Conservation (phyloP, 2,888 invertebrate species). For the Cerastoderma edule region DNA sequence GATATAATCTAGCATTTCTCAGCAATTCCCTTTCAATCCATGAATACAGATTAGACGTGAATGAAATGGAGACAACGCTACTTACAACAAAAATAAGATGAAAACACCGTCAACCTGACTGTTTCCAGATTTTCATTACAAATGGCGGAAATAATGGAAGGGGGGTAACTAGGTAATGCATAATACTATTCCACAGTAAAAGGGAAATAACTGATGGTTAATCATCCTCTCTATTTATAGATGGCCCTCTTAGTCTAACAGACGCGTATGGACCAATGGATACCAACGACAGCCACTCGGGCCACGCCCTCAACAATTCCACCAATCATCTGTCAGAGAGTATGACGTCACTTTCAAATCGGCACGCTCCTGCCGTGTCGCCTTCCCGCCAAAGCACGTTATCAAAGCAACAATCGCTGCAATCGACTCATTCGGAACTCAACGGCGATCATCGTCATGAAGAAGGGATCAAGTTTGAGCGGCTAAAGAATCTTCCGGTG, state of each 20-base stretch:
- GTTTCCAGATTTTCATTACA: no score
- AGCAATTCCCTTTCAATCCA: no score
- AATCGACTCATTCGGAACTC: conserved; percentile 51
- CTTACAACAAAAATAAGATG: no score
- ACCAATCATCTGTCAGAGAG: conserved; percentile 61
- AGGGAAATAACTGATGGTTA: no score
- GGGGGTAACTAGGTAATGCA: no score
- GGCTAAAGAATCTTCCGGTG: conserved; percentile 55
- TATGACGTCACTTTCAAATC: conserved; percentile 55
- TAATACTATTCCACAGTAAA: no score
- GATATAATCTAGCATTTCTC: no score
- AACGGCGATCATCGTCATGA: conserved; percentile 49
- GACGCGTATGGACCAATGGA: conserved; percentile 67
- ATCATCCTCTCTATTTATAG: conserved; percentile 52
- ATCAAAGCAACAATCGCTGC: conserved; percentile 44
- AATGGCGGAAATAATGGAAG: no score
- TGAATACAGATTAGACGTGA: no score
- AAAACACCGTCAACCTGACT: no score
- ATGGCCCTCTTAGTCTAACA: conserved; percentile 76
- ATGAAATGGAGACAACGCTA: no score
- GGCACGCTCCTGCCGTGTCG: conserved; percentile 47
- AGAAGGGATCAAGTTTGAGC: conserved; percentile 58
- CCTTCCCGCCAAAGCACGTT: conserved; percentile 49
- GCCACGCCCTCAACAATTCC: conserved; percentile 46
- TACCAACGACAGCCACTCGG: conserved; percentile 46